Base-by-base conservation (phyloP, 2,113 vertebrate genomes). In the Azemiops feae region DNA sequence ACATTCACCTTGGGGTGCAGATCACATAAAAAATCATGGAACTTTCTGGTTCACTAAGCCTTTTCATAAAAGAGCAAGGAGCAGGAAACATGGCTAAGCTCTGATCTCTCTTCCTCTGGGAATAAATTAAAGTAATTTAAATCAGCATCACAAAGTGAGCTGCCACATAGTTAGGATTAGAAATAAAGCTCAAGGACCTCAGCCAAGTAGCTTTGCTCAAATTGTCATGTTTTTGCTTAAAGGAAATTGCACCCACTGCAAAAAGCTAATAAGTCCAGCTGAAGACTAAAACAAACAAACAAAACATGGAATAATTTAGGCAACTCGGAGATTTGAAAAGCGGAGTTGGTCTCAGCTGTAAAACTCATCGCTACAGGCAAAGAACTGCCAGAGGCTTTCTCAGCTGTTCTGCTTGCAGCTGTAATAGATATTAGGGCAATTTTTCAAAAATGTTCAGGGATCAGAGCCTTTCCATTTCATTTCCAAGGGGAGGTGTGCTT, bases 61-160 rank as follows among this genome's bases (percentile, higher is more conserved):
- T 55, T 23, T 1, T 23, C 6, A 52, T n/a, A 88, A 91, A 95
- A 85, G 23, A 91, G 30, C 90, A 16, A 27, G 64, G 39, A 87
- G 89, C 92, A 9, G 10, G 85, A 85, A 52, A 20, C 27, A 27
- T 14, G 9, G 54, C 91, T 92, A n/a, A 12, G 23, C 34, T 88
- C n/a, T 52, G n/a, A 87, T 90, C 81, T 43, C 30, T 5, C 6
- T 10, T 53, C 11, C 47, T 0, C 39, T 34, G 27, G 69, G 45
- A 88, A 93, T 20, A 7, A 94, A 95, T 20, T 92, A 54, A 91
- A 55, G 74, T 45, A 22, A 85, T 85, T 85, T 85, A 74, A 54
- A 57, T 74, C 43, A 30, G 69, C 9, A n/a, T 89, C 88, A 57
- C 74, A 58, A 50, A 89, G 64, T 50, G 20, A 89, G 60, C 34